Evolutionary conservation across 2,113 vertebrate species (phyloP), one percentile per base, ranked within the genome.

Genomic region (Pungitius pungitius): DNA sequence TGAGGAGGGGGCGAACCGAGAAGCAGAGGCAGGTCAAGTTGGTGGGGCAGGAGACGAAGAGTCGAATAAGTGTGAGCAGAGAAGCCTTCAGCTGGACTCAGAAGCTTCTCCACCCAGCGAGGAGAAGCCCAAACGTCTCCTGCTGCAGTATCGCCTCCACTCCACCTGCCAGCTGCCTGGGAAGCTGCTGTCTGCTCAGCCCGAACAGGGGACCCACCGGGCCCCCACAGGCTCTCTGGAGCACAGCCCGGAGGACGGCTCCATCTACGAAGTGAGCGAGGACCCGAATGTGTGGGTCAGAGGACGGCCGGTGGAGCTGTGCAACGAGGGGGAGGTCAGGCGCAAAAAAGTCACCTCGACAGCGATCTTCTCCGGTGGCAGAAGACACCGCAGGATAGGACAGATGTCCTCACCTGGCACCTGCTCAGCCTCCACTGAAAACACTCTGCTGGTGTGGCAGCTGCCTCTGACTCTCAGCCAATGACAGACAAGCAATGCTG

Each of bases 261-360:
- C 83, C 54, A 88, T 88, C 65, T 85, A 88, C 14, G 81, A 78
- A 42, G 72, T 88, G 52, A 85, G 52, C 8, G 86, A 88, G 58
- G 86, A 88, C 73, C 86, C 86, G 0, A 83, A 85, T 7, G 83
- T 88, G 61, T 88, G 86, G 86, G 80, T 88, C 26, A 73, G 86
- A 24, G 83, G 86, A 14, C 69, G 5, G 20, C 42, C 75, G 0
- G 12, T 71, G 60, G 75, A 83, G 6, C 3, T 11, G 74, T 74
- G 77, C 8, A 69, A 6, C 15, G 80, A 85, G 18, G 64, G 59
- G 27, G 86, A 83, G 49, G 45, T 22, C 58, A 66, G 55, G 61
- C 75, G 74, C 43, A 81, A 26, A 17, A 81, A 62, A 52, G 65
- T 83, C 56, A 81, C 52, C 24, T 88, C 83, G 1, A 72, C 72